A percentile compares a stretch with the other conserved stretches of the same genome.
Evolutionary conservation across 2,888 invertebrate species (phyloP).

Genomic region (Galerucella calmariensis): DNA sequence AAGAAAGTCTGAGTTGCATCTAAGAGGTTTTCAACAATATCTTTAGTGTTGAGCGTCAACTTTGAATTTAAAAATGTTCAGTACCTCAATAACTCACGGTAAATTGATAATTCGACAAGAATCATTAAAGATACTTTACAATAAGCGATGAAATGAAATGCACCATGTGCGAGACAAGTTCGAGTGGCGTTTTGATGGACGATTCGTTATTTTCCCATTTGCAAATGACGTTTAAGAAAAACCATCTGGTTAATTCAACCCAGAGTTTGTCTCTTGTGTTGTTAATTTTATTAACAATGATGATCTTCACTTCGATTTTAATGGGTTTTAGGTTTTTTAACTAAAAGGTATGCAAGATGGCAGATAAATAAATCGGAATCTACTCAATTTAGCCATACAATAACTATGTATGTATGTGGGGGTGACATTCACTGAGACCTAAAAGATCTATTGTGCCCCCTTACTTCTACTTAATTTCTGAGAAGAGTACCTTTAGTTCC

Average conservation of each 20-base stretch:
- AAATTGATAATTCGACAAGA: conserved; percentile 19
- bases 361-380: too few relatives aligned
- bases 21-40: not conserved
- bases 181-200: conserved; percentile 24
- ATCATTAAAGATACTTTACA: conserved; percentile 5
- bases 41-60: not conserved
- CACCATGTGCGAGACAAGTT: conserved; percentile 31
- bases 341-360: too few relatives aligned
- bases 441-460: too few relatives aligned
- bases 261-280: not conserved
- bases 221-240: conserved; percentile 10
- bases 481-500: too few relatives aligned
- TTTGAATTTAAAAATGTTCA: not conserved
- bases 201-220: conserved; percentile 23
- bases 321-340: too few relatives aligned
- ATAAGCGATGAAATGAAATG: conserved; percentile 19
- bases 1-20: not conserved
- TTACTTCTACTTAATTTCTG: too few relatives aligned
- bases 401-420: too few relatives aligned
- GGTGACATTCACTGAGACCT: too few relatives aligned
- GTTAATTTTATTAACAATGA: not conserved
- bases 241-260: conserved; percentile 16
- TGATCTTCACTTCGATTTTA: not conserved
- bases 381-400: too few relatives aligned
- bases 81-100: not conserved